Evolutionary conservation across 2,888 invertebrate genomes (phyloP), one percentile per base, ranked within the genome.

Genomic region (Gastracanthus pulcherrimus): DNA sequence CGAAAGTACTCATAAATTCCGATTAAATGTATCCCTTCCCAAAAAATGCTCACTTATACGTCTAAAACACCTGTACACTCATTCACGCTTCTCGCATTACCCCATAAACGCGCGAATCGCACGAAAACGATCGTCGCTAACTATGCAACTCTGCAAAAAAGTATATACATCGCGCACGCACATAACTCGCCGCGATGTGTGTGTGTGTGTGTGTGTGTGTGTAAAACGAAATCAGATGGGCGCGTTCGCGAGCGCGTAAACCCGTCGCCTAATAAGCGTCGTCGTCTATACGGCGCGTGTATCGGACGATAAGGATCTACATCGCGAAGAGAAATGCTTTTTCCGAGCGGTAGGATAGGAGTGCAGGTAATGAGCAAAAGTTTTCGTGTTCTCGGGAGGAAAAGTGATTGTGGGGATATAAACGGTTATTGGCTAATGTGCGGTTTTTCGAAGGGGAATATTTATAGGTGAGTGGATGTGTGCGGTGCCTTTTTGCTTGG

Each of bases 221-320:
- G 9, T 16, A 13, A 55, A 55, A 26, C 55, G 55, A 55, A 55
- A 23, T 55, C 55, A 26, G 55, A 55, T 26, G 26, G 55, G 55
- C 62, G 62, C 62, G 62, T 62, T 34, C 11, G 31, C 9, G 62
- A 62, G 62, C 34, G 9, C 62, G 31, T 62, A 62, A 62, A 62
- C 19, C 62, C 34, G 55, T 62, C 62, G 62, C 19, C 62, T 62
- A 62, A 62, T 62, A 62, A 62, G 19, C 62, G 62, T n/a, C 34
- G 62, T 62, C 31, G n/a, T n/a, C n/a, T n/a, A n/a, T n/a, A n/a
- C n/a, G n/a, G n/a, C 62, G 34, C 62, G 62, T 34, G 31, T 62
- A 34, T 31, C n/a, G 34, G 36, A 16, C 34, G 62, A 62, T 62
- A 62, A 62, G 62, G 19, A 62, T 62, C 62, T 62, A 19, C 62